phyloP scores from a whole-genome alignment of 2,888 invertebrate genomes.

The Epirrhoe alternata region DNA sequence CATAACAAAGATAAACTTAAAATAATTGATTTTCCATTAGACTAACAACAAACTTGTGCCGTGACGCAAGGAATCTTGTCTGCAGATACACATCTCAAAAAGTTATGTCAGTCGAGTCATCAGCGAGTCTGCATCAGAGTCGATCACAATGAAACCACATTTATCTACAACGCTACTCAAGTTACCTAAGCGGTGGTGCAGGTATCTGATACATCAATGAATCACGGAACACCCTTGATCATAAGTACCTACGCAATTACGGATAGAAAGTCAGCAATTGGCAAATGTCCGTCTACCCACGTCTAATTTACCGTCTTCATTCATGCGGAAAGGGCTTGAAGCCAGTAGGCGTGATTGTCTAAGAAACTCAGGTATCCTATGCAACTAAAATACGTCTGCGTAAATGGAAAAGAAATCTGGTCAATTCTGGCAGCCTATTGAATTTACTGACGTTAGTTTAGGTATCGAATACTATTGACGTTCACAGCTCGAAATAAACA shows the following conservation, averaged over 20 bases:
- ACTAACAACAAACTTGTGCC: constrained; percentile 22
- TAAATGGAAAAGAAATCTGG: constrained; percentile 19
- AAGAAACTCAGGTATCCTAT: constrained; percentile 36
- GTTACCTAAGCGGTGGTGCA: constrained; percentile 33
- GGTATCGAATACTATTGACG: constrained; percentile 32
- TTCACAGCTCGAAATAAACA: constrained; percentile 31
- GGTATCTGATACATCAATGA: constrained; percentile 48
- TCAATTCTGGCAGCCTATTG: constrained; percentile 28
- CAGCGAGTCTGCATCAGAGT: constrained; percentile 29
- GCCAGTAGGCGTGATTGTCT: constrained; percentile 67
- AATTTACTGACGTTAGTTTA: constrained; percentile 28
- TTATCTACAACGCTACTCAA: constrained; percentile 34
- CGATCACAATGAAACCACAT: constrained; percentile 37
- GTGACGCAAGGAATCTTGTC: constrained; percentile 27
- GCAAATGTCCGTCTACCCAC: constrained; percentile 70
- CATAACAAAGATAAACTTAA: constrained; percentile 31
- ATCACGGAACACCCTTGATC: constrained; percentile 53
- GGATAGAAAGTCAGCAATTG: constrained; percentile 78
- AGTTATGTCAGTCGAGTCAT: constrained; percentile 23
- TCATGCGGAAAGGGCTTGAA: constrained; percentile 70
- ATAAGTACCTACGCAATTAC: constrained; percentile 64
- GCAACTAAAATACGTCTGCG: constrained; percentile 14
- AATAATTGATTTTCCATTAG: constrained; percentile 22
- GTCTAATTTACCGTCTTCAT: constrained; percentile 58
- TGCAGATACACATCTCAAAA: constrained; percentile 10